A percentile compares a stretch with the other conserved stretches of the same genome.
phyloP scores from a whole-genome alignment of 2,888 invertebrate species.

The Lacanobia oleracea region DNA sequence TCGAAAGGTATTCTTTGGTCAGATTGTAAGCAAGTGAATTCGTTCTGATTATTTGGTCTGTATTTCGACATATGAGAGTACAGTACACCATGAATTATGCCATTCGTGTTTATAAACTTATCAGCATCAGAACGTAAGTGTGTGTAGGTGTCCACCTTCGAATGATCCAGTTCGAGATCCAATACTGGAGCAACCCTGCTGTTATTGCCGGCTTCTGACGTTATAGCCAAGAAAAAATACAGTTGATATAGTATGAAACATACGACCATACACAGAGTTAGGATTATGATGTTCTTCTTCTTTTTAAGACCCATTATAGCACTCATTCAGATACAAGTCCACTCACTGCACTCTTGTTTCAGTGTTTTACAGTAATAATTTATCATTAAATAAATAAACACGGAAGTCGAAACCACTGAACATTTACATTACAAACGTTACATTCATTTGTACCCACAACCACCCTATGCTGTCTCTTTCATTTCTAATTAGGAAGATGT shows the following conservation, averaged over 20 bases:
- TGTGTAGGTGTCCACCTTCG: constrained; percentile 70
- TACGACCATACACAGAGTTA: constrained; percentile 79
- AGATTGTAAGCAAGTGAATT: constrained; percentile 85
- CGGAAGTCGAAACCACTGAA: constrained; percentile 15
- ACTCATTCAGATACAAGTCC: constrained; percentile 26
- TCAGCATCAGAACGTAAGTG: constrained; percentile 82
- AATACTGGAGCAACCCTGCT: constrained; percentile 75
- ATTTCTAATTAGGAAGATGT: constrained; percentile 5
- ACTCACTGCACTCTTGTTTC: constrained; percentile 23
- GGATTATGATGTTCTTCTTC: constrained; percentile 83
- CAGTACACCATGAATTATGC: constrained; percentile 84
- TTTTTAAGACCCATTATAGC: constrained; percentile 79
- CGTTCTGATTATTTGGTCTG: constrained; percentile 78
- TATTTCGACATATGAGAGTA: constrained; percentile 80
- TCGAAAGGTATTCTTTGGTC: constrained; percentile 81
- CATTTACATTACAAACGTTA: constrained; percentile 22
- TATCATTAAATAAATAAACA: constrained; percentile 29
- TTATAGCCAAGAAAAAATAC: constrained; percentile 84
- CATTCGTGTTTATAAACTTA: constrained; percentile 82
- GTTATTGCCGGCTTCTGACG: constrained; percentile 75
- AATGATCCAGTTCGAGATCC: constrained; percentile 73
- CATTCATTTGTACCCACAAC: neutral
- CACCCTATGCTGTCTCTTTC: constrained; percentile 7
- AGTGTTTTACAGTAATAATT: constrained; percentile 20
- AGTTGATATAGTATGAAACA: constrained; percentile 85